phyloP scores from a whole-genome alignment of 1,140 invertebrate genomes.

The Ips typographus region DNA sequence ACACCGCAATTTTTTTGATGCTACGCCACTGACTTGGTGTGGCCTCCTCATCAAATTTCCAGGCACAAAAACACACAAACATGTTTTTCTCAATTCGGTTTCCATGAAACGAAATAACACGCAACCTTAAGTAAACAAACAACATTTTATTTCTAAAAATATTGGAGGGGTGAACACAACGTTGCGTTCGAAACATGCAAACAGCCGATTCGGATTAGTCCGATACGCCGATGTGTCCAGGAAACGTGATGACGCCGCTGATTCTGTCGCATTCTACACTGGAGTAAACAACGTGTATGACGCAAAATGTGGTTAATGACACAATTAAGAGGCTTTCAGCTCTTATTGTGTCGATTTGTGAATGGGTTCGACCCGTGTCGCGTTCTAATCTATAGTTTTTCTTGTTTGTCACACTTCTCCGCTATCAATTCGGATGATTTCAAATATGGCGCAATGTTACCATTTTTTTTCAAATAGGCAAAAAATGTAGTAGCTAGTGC shows the following conservation, averaged over 20 bases:
- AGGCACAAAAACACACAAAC: slow-evolving; percentile 14
- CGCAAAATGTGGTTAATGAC: neutral
- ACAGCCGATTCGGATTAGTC: slow-evolving; percentile 1
- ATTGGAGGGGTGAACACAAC: slow-evolving; percentile 4
- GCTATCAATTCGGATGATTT: too few species aligned
- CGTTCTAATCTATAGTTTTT: too few species aligned
- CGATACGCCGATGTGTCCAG: neutral
- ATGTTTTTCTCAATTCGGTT: slow-evolving; percentile 20
- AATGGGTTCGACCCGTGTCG: neutral
- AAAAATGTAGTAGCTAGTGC: too few species aligned
- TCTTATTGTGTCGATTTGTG: neutral
- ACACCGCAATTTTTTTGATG: neutral
- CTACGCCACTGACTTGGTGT: slow-evolving; percentile 2
- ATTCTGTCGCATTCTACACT: neutral
- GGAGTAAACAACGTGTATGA: neutral
- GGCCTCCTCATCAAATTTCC: slow-evolving; percentile 14
- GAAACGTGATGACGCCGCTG: neutral
- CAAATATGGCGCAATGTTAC: too few species aligned
- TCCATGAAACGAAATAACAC: slow-evolving; percentile 19
- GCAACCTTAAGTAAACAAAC: slow-evolving; percentile 19
- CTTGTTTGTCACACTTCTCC: too few species aligned
- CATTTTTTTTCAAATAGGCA: too few species aligned
- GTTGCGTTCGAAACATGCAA: neutral
- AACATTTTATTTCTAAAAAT: slow-evolving; percentile 19
- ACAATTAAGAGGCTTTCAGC: neutral